Conservation (phyloP, 2,888 invertebrate species). For the Tridacna crocea region DNA sequence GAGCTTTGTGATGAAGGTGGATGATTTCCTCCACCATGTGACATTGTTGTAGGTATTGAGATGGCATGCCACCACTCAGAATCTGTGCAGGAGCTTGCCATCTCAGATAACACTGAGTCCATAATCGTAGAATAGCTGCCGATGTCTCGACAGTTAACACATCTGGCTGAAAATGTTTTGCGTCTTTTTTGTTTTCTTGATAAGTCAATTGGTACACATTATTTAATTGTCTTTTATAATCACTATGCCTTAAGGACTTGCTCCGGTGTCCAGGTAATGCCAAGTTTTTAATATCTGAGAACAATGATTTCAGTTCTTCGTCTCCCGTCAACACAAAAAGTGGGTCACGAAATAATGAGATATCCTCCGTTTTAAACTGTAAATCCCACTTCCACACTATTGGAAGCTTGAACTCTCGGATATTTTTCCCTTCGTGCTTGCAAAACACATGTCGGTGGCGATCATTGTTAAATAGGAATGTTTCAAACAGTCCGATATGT, state of each 20-base stretch:
- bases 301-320: constrained; percentile 48
- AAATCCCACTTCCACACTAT: constrained; percentile 95
- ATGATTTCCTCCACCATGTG: constrained; percentile 84
- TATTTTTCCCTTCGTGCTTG: constrained; percentile 61
- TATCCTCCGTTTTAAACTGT: constrained; percentile 93
- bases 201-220: constrained; percentile 29
- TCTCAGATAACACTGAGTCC: constrained; percentile 95
- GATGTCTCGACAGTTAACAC: constrained; percentile 65
- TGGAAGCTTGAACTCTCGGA: constrained; percentile 66
- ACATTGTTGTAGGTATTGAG: constrained; percentile 83
- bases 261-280: constrained; percentile 35
- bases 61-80: constrained; percentile 87
- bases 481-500: constrained; percentile 94
- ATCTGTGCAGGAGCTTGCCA: constrained; percentile 94
- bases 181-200: constrained; percentile 34
- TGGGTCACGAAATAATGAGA: constrained; percentile 93
- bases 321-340: constrained; percentile 85
- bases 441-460: constrained; percentile 89
- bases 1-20: constrained; percentile 77
- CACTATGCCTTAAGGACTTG: constrained; percentile 40
- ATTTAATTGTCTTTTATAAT: constrained; percentile 47
- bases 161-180: constrained; percentile 36
- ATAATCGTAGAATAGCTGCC: constrained; percentile 86
- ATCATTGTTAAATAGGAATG: constrained; percentile 95
- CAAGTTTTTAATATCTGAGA: constrained; percentile 46